These are phyloP conservation scores for Ladona fulva DNA, from an alignment of 1,140 invertebrate genomes.

Conservation along the genomic window DNA sequence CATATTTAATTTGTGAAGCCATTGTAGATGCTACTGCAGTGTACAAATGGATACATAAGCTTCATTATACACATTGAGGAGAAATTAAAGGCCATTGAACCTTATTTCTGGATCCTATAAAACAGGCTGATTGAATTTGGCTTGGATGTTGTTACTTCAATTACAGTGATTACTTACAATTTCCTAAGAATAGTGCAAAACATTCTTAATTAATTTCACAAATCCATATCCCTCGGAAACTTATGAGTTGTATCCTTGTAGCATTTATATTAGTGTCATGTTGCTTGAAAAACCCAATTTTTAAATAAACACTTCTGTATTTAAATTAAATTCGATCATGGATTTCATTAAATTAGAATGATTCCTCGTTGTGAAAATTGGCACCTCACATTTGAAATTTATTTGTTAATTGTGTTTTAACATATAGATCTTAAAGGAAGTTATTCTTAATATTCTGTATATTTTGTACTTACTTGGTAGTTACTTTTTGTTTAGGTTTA, in stretches of 20 bases:
- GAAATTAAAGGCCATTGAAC: neutral
- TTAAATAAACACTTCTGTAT: conserved; percentile 8
- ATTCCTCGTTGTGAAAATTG: too few relatives aligned
- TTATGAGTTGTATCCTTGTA: conserved; percentile 1
- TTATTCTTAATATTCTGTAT: too few relatives aligned
- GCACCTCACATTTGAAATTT: too few relatives aligned
- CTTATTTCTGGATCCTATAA: neutral
- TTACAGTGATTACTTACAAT: neutral
- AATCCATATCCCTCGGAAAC: neutral
- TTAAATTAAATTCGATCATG: neutral
- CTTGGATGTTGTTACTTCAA: neutral
- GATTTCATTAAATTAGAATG: neutral
- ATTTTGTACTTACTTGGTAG: too few relatives aligned
- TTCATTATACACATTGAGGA: neutral
- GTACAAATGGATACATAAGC: neutral
- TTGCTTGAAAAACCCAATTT: neutral
- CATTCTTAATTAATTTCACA: neutral
- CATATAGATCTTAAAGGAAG: too few relatives aligned
- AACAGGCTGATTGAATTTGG: neutral
- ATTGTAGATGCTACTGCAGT: neutral
- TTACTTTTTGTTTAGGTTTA: too few relatives aligned
- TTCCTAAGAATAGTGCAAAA: conserved; percentile 1
- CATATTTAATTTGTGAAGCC: neutral
- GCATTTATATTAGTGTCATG: conserved; percentile 7
- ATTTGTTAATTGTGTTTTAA: too few relatives aligned